Percentiles rank a stretch among this genome's conserved stretches.
Evolutionary conservation across 2,113 vertebrate genomes (phyloP).

Genomic region (Microtus richardsoni): DNA sequence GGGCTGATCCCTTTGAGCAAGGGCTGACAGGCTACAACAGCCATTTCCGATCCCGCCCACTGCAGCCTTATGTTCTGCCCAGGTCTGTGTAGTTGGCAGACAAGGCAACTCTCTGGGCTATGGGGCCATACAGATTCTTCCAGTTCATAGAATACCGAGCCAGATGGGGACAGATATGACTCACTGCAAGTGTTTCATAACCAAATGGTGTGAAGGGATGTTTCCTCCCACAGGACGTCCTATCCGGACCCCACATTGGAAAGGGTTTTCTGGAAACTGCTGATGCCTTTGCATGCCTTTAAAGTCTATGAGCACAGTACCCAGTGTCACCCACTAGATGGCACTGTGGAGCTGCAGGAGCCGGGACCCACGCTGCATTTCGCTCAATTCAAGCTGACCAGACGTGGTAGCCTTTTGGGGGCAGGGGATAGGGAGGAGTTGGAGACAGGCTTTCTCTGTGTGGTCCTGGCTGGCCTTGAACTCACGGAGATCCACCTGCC

Average conservation of each 20-base stretch:
- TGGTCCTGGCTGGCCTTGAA: not conserved
- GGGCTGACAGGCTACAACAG: not conserved
- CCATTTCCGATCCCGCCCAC: not conserved
- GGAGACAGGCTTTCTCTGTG: not conserved
- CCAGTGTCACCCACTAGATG: not conserved
- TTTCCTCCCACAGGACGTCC: not conserved
- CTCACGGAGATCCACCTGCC: not conserved
- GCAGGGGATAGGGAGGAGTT: too few species aligned
- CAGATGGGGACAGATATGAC: not conserved
- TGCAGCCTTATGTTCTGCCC: not conserved
- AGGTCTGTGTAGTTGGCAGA: not conserved
- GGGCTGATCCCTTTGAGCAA: not conserved
- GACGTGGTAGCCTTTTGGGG: not conserved
- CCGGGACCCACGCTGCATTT: not conserved
- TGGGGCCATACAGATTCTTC: not conserved
- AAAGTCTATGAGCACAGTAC: not conserved
- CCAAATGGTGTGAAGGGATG: not conserved
- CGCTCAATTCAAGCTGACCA: not conserved
- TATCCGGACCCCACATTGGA: not conserved
- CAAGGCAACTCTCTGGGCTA: not conserved
- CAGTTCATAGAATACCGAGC: not conserved
- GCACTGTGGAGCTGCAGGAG: not conserved
- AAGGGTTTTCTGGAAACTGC: not conserved
- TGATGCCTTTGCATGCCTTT: accelerated
- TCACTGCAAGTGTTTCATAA: not conserved